These are phyloP conservation scores for Carabus problematicus DNA, from an alignment of 2,888 invertebrate genomes.

Conservation along the genomic window DNA sequence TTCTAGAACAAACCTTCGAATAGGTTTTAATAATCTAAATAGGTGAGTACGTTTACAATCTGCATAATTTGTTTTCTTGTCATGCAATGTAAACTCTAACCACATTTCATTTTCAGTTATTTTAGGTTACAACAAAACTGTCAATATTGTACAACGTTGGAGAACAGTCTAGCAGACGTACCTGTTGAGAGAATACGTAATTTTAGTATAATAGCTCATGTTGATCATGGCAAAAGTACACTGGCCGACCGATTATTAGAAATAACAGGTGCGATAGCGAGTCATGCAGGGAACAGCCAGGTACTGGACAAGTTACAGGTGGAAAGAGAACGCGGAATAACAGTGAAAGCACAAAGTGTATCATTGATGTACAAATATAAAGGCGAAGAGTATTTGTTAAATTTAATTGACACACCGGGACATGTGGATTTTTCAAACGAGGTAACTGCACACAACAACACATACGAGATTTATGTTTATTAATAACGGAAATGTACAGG, in stretches of 20 bases:
- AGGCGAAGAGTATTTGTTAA: slow-evolving; percentile 79
- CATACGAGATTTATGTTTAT: too few species aligned
- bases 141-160: slow-evolving; percentile 35
- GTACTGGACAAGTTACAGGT: slow-evolving; percentile 83
- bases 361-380: slow-evolving; percentile 80
- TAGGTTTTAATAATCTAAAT: slow-evolving; percentile 27
- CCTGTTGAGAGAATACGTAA: slow-evolving; percentile 76
- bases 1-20: slow-evolving; percentile 23
- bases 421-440: slow-evolving; percentile 98
- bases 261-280: slow-evolving; percentile 81
- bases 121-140: slow-evolving; percentile 18
- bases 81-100: slow-evolving; percentile 5
- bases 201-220: slow-evolving; percentile 98
- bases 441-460: too few species aligned
- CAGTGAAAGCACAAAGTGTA: slow-evolving; percentile 97
- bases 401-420: slow-evolving; percentile 97
- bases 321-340: slow-evolving; percentile 95
- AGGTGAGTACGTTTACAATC: slow-evolving; percentile 32
- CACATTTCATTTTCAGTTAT: slow-evolving; percentile 15
- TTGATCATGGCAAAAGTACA: slow-evolving; percentile 98
- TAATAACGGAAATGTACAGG: slow-evolving; percentile 60
- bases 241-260: slow-evolving; percentile 95
- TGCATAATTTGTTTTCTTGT: slow-evolving; percentile 19
- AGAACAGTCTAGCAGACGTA: slow-evolving; percentile 52
- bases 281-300: slow-evolving; percentile 71